phyloP scores from a whole-genome alignment of 2,888 invertebrate genomes.

The Hirtodrosophila histrioides region DNA sequence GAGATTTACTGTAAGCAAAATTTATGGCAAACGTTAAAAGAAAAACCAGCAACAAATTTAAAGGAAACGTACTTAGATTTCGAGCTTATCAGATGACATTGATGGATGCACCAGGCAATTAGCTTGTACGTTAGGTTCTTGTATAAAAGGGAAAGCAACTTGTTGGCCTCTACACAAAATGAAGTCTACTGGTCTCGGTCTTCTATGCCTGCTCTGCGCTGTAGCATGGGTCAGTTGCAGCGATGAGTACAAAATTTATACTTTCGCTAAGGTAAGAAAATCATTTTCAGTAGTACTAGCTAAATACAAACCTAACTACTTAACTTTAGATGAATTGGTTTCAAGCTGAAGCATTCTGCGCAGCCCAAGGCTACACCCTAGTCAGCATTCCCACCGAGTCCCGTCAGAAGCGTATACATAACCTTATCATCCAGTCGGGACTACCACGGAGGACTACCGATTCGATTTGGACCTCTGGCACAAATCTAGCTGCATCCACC shows the following conservation, averaged over 20 bases:
- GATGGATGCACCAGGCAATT: slow-evolving; percentile 46
- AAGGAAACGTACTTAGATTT: slow-evolving; percentile 28
- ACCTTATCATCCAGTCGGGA: slow-evolving; percentile 1
- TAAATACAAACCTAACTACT: too few relatives aligned
- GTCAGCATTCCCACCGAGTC: background rate
- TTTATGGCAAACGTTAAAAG: slow-evolving; percentile 44
- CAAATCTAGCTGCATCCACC: slow-evolving; percentile 14
- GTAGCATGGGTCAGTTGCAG: background rate
- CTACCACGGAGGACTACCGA: background rate
- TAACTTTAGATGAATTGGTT: slow-evolving; percentile 32
- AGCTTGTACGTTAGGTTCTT: slow-evolving; percentile 1
- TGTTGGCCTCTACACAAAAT: slow-evolving; percentile 18
- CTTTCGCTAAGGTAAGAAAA: background rate
- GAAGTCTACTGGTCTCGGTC: slow-evolving; percentile 28
- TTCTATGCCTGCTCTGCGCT: slow-evolving; percentile 20
- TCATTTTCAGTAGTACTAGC: too few relatives aligned
- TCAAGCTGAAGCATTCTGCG: slow-evolving; percentile 27
- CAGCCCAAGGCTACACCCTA: slow-evolving; percentile 5
- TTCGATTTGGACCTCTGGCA: slow-evolving; percentile 32
- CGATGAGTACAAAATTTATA: too few relatives aligned
- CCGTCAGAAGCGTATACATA: background rate
- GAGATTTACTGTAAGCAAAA: slow-evolving; percentile 64
- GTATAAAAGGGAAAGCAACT: slow-evolving; percentile 33
- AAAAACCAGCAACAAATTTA: slow-evolving; percentile 25
- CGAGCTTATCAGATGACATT: slow-evolving; percentile 52